A percentile compares a stretch with the other conserved stretches of the same genome.
phyloP scores from a whole-genome alignment of 2,113 vertebrate genomes.

The Solea senegalensis region DNA sequence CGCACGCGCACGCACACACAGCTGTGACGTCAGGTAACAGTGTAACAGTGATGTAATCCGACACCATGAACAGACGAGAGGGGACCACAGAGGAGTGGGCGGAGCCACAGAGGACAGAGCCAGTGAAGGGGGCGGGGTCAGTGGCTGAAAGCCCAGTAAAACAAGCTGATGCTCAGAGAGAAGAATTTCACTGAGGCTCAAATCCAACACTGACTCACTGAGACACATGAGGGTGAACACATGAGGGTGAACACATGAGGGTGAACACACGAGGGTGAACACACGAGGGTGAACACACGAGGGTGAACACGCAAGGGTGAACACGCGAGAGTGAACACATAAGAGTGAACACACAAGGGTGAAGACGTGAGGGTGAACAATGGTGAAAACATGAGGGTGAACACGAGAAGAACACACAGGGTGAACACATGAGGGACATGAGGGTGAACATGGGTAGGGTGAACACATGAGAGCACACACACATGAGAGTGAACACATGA shows the following conservation, averaged over 20 bases:
- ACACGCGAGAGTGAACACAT: no score
- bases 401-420: no score
- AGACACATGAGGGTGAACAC: neutral
- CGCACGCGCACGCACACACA: no score
- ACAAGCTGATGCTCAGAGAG: neutral
- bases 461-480: no score
- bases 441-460: neutral
- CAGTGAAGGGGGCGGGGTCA: slow-evolving; percentile 3
- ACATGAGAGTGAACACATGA: neutral
- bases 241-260: no score
- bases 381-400: no score
- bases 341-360: no score
- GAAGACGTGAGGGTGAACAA: no score
- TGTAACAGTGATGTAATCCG: neutral
- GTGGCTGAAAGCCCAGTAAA: neutral
- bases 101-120: neutral
- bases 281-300: no score
- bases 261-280: no score
- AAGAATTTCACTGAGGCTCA: neutral
- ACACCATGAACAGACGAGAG: neutral
- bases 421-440: neutral
- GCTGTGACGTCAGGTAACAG: neutral
- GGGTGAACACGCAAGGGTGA: no score
- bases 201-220: slow-evolving; percentile 25
- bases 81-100: neutral